phyloP scores from a whole-genome alignment of 2,888 invertebrate species.

The Nymphalis polychloros region DNA sequence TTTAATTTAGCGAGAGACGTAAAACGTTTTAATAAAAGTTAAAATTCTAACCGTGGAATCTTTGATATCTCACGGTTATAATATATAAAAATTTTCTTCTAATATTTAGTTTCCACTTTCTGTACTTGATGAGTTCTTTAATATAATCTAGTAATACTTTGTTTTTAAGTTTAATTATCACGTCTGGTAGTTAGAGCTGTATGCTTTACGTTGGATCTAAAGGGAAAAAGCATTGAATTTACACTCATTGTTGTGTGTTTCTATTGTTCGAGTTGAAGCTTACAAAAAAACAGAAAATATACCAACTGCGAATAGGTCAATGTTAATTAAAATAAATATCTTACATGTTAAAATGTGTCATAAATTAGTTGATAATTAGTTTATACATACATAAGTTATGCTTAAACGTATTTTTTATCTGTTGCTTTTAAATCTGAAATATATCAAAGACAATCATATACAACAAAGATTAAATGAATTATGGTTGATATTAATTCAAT shows the following conservation, averaged over 20 bases:
- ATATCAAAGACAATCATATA: too few species aligned
- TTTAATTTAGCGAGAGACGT: constrained; percentile 37
- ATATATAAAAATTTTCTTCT: neutral
- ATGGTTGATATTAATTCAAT: too few species aligned
- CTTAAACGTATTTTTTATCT: too few species aligned
- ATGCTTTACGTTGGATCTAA: neutral
- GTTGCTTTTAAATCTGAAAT: too few species aligned
- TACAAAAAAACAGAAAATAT: neutral
- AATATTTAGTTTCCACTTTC: neutral
- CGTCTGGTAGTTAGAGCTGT: neutral
- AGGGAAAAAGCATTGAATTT: neutral
- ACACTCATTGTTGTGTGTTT: constrained; percentile 1
- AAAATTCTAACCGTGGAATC: constrained; percentile 22
- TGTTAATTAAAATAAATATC: neutral
- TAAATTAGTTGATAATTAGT: too few species aligned
- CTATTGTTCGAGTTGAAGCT: neutral
- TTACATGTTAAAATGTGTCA: too few species aligned
- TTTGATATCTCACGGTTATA: constrained; percentile 19
- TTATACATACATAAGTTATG: too few species aligned
- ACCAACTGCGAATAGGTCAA: neutral
- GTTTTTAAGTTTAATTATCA: neutral
- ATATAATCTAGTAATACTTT: too few species aligned
- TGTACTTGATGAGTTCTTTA: too few species aligned
- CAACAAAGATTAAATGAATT: too few species aligned
- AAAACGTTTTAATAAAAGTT: constrained; percentile 34